phyloP scores from a whole-genome alignment of 2,113 vertebrate species.

The Taurulus bubalis region DNA sequence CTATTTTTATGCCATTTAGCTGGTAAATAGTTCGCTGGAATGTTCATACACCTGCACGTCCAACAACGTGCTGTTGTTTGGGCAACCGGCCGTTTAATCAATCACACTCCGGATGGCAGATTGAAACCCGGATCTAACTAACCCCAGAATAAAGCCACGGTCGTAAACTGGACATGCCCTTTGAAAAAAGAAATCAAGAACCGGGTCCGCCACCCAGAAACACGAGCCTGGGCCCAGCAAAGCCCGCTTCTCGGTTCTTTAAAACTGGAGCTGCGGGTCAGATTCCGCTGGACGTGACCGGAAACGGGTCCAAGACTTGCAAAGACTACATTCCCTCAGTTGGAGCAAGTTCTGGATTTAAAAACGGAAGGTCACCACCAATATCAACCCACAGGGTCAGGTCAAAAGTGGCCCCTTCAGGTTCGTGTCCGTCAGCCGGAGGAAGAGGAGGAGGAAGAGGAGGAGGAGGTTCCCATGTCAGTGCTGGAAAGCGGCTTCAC shows the following conservation, averaged over 20 bases:
- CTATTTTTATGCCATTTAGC: not conserved
- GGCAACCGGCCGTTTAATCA: not conserved
- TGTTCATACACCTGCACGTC: not conserved
- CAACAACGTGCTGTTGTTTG: not conserved
- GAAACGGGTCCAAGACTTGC: not conserved
- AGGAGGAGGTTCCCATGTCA: not conserved
- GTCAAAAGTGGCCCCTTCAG: too few species aligned
- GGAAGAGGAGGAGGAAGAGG: too few species aligned
- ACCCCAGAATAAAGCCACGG: not conserved
- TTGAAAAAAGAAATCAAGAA: not conserved
- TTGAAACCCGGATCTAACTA: not conserved
- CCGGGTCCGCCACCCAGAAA: too few species aligned
- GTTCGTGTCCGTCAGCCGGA: too few species aligned
- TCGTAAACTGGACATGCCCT: not conserved
- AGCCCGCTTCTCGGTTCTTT: rapidly evolving
- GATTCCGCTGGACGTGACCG: too few species aligned
- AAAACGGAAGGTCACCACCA: not conserved
- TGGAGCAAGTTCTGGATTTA: too few species aligned
- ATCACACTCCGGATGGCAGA: not conserved
- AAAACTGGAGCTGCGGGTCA: too few species aligned
- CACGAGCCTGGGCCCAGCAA: not conserved
- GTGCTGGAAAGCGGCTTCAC: not conserved
- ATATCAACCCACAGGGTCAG: not conserved
- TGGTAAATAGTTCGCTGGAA: not conserved
- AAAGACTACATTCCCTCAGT: rapidly evolving